These are phyloP conservation scores for honey bee (Apis mellifera) DNA, from an alignment of 1,140 invertebrate species.

Conservation along the genomic window DNA sequence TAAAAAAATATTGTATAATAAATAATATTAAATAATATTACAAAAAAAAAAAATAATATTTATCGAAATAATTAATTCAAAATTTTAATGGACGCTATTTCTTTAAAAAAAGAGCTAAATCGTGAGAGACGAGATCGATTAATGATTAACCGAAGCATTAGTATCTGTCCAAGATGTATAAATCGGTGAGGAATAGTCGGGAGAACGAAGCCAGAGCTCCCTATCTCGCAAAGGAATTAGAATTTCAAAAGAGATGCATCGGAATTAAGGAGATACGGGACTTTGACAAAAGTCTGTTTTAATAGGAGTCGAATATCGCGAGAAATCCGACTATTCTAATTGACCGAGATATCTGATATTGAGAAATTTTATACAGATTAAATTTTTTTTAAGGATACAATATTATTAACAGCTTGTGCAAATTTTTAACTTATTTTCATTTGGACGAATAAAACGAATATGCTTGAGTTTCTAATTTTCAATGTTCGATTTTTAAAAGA, in stretches of 20 bases:
- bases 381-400: no score
- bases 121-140: no score
- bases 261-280: background rate
- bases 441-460: no score
- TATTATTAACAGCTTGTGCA: no score
- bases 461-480: no score
- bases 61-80: background rate
- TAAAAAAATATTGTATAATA: no score
- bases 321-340: background rate
- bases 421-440: no score
- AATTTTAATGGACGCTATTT: background rate
- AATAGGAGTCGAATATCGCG: background rate
- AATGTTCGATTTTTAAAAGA: no score
- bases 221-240: background rate
- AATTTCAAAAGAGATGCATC: conserved; percentile 9
- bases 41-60: no score
- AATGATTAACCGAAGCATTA: background rate
- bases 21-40: no score
- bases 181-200: background rate
- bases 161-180: background rate
- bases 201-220: background rate
- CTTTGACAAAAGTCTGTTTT: background rate
- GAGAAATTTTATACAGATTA: background rate
- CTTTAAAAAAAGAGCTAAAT: background rate
- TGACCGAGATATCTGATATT: background rate